Base-by-base conservation (phyloP, 2,888 invertebrate species). In the Eupithecia pulchellata region DNA sequence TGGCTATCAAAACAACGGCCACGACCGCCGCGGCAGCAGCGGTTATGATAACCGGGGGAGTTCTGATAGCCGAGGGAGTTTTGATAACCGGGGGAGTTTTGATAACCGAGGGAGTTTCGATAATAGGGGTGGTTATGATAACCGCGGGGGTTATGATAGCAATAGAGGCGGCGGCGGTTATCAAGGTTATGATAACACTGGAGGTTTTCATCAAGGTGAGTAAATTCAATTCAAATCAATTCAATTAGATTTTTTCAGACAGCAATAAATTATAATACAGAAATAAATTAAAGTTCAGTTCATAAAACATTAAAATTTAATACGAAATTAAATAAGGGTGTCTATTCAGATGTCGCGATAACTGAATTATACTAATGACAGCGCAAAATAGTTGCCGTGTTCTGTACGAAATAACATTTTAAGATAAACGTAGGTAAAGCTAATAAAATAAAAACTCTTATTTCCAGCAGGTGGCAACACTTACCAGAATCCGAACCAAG, bases 1-100 rank as follows among this genome's bases (percentile, higher is more conserved):
- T 0, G 91, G 91, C n/a, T 89, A 87, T 75, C 80, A 75, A 63
- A 83, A 84, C 32, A 79, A 78, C 52, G 81, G 82, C 0, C 75
- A 78, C 11, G 71, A 75, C 29, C 70, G 75, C 60, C 73, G 79
- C 20, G 83, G 83, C 11, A 77, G 79, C 58, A 75, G 77, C 25
- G 76, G 81, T 55, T 84, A 81, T 47, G 83, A 83, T 66, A 76
- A 70, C 2, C 73, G 73, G 1, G 76, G 77, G 0, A 77, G 78
- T 0, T n/a, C n/a, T n/a, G 75, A 74, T n/a, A 71, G 71, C 32
- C 74, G 79, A 76, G 75, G 67, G 69, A 79, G 79, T 13, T 60
- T 55, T 27, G 75, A 74, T n/a, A 71, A 72, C 32, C 74, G 79
- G 77, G 75, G 67, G 69, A 79, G 79, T 13, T 60, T 55, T 27